Conservation (phyloP, 2,113 vertebrate species). For the Hemichromis elongatus region DNA sequence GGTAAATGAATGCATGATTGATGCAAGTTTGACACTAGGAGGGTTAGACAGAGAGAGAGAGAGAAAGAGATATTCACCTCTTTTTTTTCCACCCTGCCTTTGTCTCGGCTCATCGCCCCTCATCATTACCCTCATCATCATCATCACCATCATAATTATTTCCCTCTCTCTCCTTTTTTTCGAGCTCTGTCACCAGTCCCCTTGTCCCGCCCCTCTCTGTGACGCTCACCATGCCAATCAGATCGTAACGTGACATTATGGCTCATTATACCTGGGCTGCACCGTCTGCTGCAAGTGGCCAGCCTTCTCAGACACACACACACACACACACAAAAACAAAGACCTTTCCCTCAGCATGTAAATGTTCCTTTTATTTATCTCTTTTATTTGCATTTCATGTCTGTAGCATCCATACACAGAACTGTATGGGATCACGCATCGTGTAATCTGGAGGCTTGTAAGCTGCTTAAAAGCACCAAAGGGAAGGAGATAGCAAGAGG, state of each 20-base stretch:
- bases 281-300: background rate
- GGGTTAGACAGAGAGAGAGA: background rate
- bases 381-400: slow-evolving; percentile 3
- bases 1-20: slow-evolving; percentile 55
- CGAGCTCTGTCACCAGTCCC: slow-evolving; percentile 9
- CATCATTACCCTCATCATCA: slow-evolving; percentile 58
- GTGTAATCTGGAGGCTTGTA: slow-evolving; percentile 21
- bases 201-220: slow-evolving; percentile 27
- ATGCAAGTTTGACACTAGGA: slow-evolving; percentile 30
- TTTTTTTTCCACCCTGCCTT: slow-evolving; percentile 45
- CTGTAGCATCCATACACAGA: background rate
- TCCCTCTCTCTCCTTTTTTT: background rate
- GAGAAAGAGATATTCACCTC: slow-evolving; percentile 47
- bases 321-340: background rate
- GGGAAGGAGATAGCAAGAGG: background rate
- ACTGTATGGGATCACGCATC: background rate
- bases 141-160: slow-evolving; percentile 35
- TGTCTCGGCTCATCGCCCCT: slow-evolving; percentile 56
- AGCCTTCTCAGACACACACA: background rate
- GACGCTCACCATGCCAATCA: slow-evolving; percentile 49
- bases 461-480: slow-evolving; percentile 1
- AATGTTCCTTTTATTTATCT: background rate
- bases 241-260: slow-evolving; percentile 58
- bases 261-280: slow-evolving; percentile 55
- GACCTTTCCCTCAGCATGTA: background rate